phyloP scores from a whole-genome alignment of 2,888 invertebrate genomes.

The Plemyria rubiginata region DNA sequence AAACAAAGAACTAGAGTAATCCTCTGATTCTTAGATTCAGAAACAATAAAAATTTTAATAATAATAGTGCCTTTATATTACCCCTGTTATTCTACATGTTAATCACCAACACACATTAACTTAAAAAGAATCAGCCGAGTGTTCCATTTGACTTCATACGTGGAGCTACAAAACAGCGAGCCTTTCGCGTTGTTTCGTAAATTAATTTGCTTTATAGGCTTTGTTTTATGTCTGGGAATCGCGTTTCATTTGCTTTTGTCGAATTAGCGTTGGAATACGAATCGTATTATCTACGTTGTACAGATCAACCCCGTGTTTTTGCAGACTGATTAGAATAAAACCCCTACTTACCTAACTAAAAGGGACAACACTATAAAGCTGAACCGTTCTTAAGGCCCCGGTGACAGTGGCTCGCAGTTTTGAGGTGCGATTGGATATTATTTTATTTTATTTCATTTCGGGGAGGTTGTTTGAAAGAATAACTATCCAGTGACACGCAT shows the following conservation, averaged over 20 bases:
- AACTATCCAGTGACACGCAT: too few species aligned
- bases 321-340: background rate
- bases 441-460: too few species aligned
- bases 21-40: background rate
- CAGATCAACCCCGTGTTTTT: background rate
- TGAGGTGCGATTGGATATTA: too few species aligned
- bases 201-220: constrained; percentile 22
- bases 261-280: constrained; percentile 6
- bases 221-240: constrained; percentile 9
- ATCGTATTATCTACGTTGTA: constrained; percentile 1
- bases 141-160: constrained; percentile 21
- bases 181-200: constrained; percentile 12
- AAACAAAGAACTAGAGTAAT: too few species aligned
- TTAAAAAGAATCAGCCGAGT: constrained; percentile 16
- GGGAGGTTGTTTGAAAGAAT: too few species aligned
- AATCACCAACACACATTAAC: constrained; percentile 21
- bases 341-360: too few species aligned
- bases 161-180: constrained; percentile 16
- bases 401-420: too few species aligned
- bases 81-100: background rate
- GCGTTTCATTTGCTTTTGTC: constrained; percentile 16
- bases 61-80: background rate
- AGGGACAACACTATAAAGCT: background rate
- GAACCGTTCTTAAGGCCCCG: too few species aligned
- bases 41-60: background rate